phyloP scores from a whole-genome alignment of 2,888 invertebrate species.

The Andricus curvator region DNA sequence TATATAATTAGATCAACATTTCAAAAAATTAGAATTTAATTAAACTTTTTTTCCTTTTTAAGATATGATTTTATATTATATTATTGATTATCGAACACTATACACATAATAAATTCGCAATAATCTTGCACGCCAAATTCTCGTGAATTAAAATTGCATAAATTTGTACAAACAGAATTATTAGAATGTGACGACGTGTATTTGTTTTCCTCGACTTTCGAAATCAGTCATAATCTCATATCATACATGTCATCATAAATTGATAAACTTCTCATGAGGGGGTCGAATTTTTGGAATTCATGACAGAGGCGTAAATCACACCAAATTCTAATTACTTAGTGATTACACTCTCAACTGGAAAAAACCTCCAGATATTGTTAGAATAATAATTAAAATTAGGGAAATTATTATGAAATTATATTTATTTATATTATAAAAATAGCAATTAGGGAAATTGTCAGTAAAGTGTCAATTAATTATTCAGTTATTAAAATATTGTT shows the following conservation, averaged over 20 bases:
- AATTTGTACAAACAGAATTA: background rate
- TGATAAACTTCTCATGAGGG: background rate
- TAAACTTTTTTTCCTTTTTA: too few relatives aligned
- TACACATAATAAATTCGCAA: too few relatives aligned
- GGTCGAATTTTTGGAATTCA: background rate
- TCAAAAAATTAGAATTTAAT: too few relatives aligned
- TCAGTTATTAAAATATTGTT: background rate
- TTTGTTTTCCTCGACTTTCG: background rate
- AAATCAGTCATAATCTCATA: background rate
- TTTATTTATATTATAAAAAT: too few relatives aligned
- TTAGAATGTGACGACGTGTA: background rate
- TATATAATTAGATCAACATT: too few relatives aligned
- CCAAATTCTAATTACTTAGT: background rate
- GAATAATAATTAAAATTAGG: background rate
- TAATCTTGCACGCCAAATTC: background rate
- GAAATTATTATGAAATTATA: too few relatives aligned
- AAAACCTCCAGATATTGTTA: background rate
- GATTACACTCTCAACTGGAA: background rate
- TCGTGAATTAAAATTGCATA: background rate
- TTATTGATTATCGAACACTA: too few relatives aligned
- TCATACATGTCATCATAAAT: background rate
- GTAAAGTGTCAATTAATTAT: too few relatives aligned
- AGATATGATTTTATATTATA: too few relatives aligned
- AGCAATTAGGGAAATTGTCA: too few relatives aligned
- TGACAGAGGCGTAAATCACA: background rate